Evolutionary conservation across 2,888 invertebrate genomes (phyloP).

Genomic region (Andricus quercusramuli): DNA sequence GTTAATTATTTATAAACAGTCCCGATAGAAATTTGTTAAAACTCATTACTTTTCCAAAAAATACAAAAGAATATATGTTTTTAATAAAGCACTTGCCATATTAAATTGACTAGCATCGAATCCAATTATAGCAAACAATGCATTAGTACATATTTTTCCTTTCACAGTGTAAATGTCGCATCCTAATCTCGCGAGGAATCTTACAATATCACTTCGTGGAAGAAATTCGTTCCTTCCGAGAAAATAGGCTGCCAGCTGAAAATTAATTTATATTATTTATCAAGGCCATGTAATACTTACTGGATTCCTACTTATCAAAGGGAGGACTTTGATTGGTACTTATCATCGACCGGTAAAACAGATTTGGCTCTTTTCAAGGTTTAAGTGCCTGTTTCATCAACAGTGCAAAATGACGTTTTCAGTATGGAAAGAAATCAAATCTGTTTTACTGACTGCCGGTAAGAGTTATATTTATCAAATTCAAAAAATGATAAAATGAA

Average conservation of each 20-base stretch:
- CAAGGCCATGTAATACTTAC: no score
- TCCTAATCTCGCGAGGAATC: conserved; percentile 82
- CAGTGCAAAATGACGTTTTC: no score
- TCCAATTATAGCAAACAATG: conserved; percentile 87
- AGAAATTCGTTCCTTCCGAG: conserved; percentile 87
- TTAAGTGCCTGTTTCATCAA: no score
- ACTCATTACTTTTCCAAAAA: no score
- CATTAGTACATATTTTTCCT: conserved; percentile 85
- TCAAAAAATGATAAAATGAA: neutral
- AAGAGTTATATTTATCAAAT: no score
- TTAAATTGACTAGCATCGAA: conserved; percentile 86
- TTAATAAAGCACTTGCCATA: conserved; percentile 80
- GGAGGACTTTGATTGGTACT: no score
- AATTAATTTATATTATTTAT: neutral
- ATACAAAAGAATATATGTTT: conserved; percentile 72
- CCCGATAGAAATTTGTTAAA: conserved; percentile 59
- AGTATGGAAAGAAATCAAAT: no score
- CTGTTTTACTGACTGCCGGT: no score
- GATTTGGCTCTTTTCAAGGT: no score
- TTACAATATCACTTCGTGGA: conserved; percentile 83
- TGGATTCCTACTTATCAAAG: no score
- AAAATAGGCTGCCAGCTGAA: conserved; percentile 82
- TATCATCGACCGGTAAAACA: no score
- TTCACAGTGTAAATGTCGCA: conserved; percentile 82
- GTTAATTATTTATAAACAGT: conserved; percentile 9